Evolutionary conservation across 1,140 invertebrate species (phyloP).

Genomic region (Delia radicum): DNA sequence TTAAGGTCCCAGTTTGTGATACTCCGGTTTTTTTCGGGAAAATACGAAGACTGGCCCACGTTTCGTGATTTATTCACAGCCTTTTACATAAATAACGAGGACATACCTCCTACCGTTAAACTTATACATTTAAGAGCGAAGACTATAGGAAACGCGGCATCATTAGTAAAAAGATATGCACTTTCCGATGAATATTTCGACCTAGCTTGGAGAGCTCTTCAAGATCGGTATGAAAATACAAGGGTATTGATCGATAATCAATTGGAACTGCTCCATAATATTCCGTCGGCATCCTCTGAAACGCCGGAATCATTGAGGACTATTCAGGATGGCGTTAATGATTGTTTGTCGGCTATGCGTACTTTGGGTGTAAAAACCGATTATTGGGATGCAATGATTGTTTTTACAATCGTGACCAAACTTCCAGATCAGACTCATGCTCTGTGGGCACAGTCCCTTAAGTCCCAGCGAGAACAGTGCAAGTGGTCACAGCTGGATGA

Average conservation of each 20-base stretch:
- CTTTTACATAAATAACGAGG: neutral
- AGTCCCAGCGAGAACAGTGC: neutral
- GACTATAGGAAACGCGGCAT: neutral
- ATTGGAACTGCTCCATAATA: neutral
- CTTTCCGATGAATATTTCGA: neutral
- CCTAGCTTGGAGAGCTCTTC: neutral
- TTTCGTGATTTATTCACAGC: constrained; percentile 27
- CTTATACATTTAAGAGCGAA: neutral
- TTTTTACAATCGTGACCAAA: too few relatives aligned
- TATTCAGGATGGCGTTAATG: neutral
- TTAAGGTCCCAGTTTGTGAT: constrained; percentile 15
- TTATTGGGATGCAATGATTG: neutral
- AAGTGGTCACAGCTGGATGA: neutral
- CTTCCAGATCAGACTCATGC: neutral
- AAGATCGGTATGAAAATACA: neutral
- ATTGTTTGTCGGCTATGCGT: neutral
- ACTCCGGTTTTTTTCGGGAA: constrained; percentile 12
- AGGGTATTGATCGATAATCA: neutral
- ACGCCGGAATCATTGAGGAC: too few relatives aligned
- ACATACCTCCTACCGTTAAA: neutral
- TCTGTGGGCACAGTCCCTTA: neutral
- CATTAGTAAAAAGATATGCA: neutral
- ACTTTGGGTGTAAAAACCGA: neutral
- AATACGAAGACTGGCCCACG: constrained; percentile 8
- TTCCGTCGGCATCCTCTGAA: too few relatives aligned